Percentiles rank a stretch among this genome's conserved stretches.
Conservation (phyloP, 1,140 invertebrate genomes). For the Aphidius gifuensis region DNA sequence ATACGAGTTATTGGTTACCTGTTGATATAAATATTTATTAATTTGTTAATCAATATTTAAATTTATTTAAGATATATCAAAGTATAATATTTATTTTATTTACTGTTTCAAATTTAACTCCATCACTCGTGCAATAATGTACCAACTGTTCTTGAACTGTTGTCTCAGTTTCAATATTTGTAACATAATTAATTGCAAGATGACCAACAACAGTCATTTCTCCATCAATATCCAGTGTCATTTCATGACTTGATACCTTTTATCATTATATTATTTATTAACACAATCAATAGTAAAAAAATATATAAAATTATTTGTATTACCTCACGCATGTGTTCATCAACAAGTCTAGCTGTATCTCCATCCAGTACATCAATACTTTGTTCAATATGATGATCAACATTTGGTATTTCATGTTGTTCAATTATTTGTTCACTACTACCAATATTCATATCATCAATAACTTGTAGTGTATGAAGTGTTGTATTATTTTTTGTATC, state of each 20-base stretch:
- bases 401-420: slow-evolving; percentile 44
- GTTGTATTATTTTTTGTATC: slow-evolving; percentile 26
- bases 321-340: slow-evolving; percentile 45
- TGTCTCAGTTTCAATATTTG: slow-evolving; percentile 41
- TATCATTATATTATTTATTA: not conserved
- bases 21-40: not conserved
- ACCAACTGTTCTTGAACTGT: slow-evolving; percentile 42
- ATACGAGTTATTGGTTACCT: not conserved
- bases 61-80: too few relatives aligned
- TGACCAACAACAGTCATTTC: slow-evolving; percentile 51
- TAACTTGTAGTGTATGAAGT: slow-evolving; percentile 45
- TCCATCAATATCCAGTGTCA: slow-evolving; percentile 48
- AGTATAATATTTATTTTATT: slow-evolving; percentile 26
- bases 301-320: slow-evolving; percentile 5
- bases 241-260: slow-evolving; percentile 49
- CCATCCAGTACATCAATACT: slow-evolving; percentile 48
- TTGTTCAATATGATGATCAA: slow-evolving; percentile 45
- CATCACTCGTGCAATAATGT: slow-evolving; percentile 40
- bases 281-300: not conserved
- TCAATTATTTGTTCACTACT: slow-evolving; percentile 44
- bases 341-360: slow-evolving; percentile 49
- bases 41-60: too few relatives aligned
- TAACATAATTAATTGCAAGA: slow-evolving; percentile 52
- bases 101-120: slow-evolving; percentile 44
- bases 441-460: slow-evolving; percentile 46